phyloP scores from a whole-genome alignment of 30 jellyfish, hydroid and myxozoan genomes.

The Haliclystus octoradiatus region DNA sequence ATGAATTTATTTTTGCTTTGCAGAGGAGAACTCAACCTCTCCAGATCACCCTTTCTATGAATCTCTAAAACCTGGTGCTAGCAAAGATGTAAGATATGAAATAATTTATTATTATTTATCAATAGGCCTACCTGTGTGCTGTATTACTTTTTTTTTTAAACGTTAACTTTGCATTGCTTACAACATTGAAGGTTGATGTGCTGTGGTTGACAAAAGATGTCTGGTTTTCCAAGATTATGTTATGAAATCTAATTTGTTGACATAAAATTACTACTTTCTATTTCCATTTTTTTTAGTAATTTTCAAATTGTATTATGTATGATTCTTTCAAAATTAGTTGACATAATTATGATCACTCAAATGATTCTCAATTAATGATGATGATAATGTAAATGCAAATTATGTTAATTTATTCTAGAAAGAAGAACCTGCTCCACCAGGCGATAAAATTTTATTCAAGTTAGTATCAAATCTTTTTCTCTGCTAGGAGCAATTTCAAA shows the following conservation, averaged over 20 bases:
- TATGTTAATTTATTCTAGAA: slow-evolving; percentile 6
- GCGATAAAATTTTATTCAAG: slow-evolving; percentile 39
- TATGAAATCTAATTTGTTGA: too few relatives aligned
- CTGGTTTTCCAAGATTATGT: too few relatives aligned
- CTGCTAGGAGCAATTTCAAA: too few relatives aligned
- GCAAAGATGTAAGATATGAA: slow-evolving; percentile 6
- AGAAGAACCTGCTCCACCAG: slow-evolving; percentile 7
- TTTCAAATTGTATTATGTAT: too few relatives aligned
- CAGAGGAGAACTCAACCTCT: slow-evolving; percentile 58
- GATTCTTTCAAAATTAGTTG: too few relatives aligned
- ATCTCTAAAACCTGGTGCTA: slow-evolving; percentile 51
- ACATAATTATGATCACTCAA: too few relatives aligned
- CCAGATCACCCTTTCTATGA: slow-evolving; percentile 58
- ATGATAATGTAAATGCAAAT: background rate
- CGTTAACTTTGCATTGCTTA: background rate
- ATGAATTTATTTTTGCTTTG: background rate
- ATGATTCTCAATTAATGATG: too few relatives aligned
- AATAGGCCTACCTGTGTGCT: background rate
- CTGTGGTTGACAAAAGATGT: background rate
- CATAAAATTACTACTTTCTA: too few relatives aligned
- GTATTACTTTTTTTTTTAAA: background rate
- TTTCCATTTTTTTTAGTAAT: too few relatives aligned
- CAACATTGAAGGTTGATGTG: too few relatives aligned
- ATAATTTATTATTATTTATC: background rate
- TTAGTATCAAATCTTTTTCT: slow-evolving; percentile 3